These are phyloP conservation scores for Dryocosmus kuriphilus DNA, from an alignment of 2,888 invertebrate species.

Conservation along the genomic window DNA sequence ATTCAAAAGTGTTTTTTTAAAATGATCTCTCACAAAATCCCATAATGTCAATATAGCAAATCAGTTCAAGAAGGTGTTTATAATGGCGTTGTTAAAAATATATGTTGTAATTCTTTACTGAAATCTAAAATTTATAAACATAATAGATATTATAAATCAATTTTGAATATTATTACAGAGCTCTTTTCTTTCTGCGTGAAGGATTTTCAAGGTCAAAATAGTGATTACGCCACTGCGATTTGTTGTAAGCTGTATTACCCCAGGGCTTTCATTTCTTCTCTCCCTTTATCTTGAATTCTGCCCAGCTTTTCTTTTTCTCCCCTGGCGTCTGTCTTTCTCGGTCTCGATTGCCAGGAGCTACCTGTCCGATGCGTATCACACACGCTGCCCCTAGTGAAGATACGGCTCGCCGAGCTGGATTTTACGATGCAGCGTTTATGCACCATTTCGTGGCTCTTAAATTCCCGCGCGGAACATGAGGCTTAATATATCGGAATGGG, in stretches of 20 bases:
- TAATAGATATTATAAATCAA: too few species aligned
- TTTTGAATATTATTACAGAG: background rate
- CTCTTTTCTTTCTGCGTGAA: background rate
- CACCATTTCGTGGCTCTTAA: constrained; percentile 71
- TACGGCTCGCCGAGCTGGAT: constrained; percentile 63
- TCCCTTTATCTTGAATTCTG: constrained; percentile 40
- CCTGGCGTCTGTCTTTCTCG: constrained; percentile 19
- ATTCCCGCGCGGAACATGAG: constrained; percentile 59
- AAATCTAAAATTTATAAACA: too few species aligned
- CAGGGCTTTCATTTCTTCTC: constrained; percentile 42
- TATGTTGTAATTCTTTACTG: too few species aligned
- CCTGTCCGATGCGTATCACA: constrained; percentile 60
- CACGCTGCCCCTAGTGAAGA: constrained; percentile 66
- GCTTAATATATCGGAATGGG: constrained; percentile 63
- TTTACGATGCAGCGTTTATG: constrained; percentile 73
- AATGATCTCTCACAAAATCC: too few species aligned
- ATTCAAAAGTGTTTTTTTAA: background rate
- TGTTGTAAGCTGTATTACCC: constrained; percentile 23
- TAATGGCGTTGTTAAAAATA: too few species aligned
- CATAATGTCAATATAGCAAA: too few species aligned
- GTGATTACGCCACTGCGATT: constrained; percentile 36
- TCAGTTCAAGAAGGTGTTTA: too few species aligned
- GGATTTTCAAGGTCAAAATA: constrained; percentile 26
- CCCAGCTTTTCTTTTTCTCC: constrained; percentile 27
- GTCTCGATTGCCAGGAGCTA: constrained; percentile 28